Percentiles rank a stretch among this genome's conserved stretches.
These are phyloP conservation scores for Eurois occulta DNA, from an alignment of 2,888 invertebrate genomes.

Conservation along the genomic window DNA sequence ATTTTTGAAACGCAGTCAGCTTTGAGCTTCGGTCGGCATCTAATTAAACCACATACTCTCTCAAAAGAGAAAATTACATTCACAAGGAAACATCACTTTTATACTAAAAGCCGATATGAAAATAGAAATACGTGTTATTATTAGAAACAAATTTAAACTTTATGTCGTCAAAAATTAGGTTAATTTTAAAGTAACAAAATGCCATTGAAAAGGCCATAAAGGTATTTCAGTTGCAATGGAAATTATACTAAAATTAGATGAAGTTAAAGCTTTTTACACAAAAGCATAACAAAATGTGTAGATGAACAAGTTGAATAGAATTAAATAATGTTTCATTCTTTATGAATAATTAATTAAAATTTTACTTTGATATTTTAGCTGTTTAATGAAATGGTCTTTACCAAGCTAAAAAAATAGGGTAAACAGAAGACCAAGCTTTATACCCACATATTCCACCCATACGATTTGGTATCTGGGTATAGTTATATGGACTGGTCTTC, in stretches of 20 bases:
- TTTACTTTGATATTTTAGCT: conserved; percentile 3
- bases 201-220: neutral
- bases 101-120: conserved; percentile 38
- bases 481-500: too few relatives aligned
- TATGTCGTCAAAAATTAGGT: neutral
- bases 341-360: neutral
- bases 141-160: neutral
- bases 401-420: neutral
- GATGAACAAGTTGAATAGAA: conserved; percentile 1
- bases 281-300: neutral
- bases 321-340: conserved; percentile 22
- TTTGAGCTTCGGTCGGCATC: conserved; percentile 54
- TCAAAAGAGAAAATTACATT: conserved; percentile 62
- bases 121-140: conserved; percentile 27
- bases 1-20: conserved; percentile 57
- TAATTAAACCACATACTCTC: conserved; percentile 70
- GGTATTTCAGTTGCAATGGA: neutral
- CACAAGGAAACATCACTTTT: conserved; percentile 62
- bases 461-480: too few relatives aligned
- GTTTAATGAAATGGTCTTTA: neutral
- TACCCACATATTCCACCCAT: too few relatives aligned
- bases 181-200: conserved; percentile 9
- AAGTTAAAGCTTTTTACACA: conserved; percentile 6
- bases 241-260: neutral
- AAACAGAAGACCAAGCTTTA: neutral